Conservation (phyloP, 2,797 vertebrate genomes). For the Hozukius guyotensis region DNA sequence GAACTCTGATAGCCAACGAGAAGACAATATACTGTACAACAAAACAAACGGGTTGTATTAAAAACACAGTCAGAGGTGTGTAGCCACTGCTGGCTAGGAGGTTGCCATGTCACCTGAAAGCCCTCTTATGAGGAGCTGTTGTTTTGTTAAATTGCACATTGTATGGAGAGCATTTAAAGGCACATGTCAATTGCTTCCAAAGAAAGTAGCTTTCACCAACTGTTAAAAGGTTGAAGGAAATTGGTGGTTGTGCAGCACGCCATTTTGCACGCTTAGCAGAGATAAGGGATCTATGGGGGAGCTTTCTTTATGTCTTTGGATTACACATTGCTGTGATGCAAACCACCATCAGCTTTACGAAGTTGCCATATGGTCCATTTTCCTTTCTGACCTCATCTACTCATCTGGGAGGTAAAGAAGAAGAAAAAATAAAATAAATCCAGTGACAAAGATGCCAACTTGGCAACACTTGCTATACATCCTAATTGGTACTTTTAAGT, state of each 20-base stretch:
- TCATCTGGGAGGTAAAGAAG: background rate
- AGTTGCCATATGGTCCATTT: constrained; percentile 18
- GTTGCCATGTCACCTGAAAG: constrained; percentile 3
- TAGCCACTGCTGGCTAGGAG: background rate
- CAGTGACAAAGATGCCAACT: constrained; percentile 11
- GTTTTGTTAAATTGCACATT: constrained; percentile 6
- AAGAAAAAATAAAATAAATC: background rate
- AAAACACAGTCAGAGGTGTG: background rate
- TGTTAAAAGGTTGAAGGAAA: constrained; percentile 13
- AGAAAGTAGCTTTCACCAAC: constrained; percentile 4
- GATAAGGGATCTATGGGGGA: background rate
- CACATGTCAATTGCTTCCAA: background rate
- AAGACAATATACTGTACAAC: background rate
- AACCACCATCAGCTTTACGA: background rate
- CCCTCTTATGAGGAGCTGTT: background rate
- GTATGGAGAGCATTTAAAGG: background rate
- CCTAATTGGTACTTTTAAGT: constrained; percentile 25
- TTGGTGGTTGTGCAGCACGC: background rate
- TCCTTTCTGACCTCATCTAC: background rate
- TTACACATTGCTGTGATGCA: background rate
- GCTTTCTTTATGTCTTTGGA: background rate
- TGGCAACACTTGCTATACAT: constrained; percentile 10
- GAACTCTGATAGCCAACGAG: background rate
- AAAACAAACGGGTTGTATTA: background rate
- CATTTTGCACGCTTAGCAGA: background rate